These are phyloP conservation scores for Margaritifera margaritifera DNA, from an alignment of 2,888 invertebrate genomes.

Conservation along the genomic window DNA sequence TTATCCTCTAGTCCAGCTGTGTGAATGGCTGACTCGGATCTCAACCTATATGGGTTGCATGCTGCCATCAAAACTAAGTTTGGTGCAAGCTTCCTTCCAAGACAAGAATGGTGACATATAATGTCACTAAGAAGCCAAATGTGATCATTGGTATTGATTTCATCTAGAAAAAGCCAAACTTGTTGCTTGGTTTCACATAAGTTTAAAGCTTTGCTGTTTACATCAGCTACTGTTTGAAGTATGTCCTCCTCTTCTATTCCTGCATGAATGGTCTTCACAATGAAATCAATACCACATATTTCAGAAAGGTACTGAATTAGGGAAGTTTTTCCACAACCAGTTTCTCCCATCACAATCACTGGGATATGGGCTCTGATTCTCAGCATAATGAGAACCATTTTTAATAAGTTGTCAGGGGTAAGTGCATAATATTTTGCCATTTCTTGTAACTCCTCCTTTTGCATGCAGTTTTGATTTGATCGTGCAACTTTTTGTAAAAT, in stretches of 20 bases:
- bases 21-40: slow-evolving; percentile 30
- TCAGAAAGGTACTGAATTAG: slow-evolving; percentile 44
- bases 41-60: slow-evolving; percentile 53
- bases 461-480: slow-evolving; percentile 18
- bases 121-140: slow-evolving; percentile 44
- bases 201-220: slow-evolving; percentile 20
- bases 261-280: slow-evolving; percentile 51
- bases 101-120: slow-evolving; percentile 42
- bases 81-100: slow-evolving; percentile 38
- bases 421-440: slow-evolving; percentile 40
- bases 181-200: slow-evolving; percentile 1
- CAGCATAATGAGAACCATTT: slow-evolving; percentile 50
- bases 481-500: slow-evolving; percentile 33
- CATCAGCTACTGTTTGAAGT: slow-evolving; percentile 14
- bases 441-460: slow-evolving; percentile 5
- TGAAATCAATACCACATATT: slow-evolving; percentile 39
- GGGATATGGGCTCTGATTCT: slow-evolving; percentile 45
- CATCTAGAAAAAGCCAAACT: slow-evolving; percentile 54
- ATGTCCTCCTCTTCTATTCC: slow-evolving; percentile 37
- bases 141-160: slow-evolving; percentile 54
- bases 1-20: slow-evolving; percentile 48
- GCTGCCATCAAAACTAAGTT: slow-evolving; percentile 48
- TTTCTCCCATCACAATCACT: slow-evolving; percentile 57
- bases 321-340: slow-evolving; percentile 60
- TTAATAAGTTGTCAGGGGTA: slow-evolving; percentile 53